These are phyloP conservation scores for Drosophila busckii DNA, from an alignment of 1,140 invertebrate genomes.

Conservation along the genomic window DNA sequence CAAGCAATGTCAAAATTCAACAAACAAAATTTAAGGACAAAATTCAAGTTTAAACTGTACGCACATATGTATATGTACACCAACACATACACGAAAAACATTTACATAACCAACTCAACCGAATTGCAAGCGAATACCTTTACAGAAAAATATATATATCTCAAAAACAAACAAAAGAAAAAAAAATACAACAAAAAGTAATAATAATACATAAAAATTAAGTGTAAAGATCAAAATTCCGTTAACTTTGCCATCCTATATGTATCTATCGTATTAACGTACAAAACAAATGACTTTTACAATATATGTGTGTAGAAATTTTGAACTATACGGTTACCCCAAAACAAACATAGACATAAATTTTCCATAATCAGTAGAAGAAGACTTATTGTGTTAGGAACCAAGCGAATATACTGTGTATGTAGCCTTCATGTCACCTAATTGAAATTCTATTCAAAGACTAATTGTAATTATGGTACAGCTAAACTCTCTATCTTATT, in stretches of 20 bases:
- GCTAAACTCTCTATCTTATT: slow-evolving; percentile 46
- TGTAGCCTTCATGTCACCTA: slow-evolving; percentile 22
- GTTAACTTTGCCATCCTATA: slow-evolving; percentile 42
- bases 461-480: slow-evolving; percentile 61
- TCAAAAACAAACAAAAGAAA: slow-evolving; percentile 15
- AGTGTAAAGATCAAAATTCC: slow-evolving; percentile 21
- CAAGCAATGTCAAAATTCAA: slow-evolving; percentile 34
- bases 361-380: slow-evolving; percentile 60
- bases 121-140: slow-evolving; percentile 68
- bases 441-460: slow-evolving; percentile 58
- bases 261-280: slow-evolving; percentile 51
- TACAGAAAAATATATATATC: slow-evolving; percentile 32
- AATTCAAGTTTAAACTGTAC: slow-evolving; percentile 24
- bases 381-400: slow-evolving; percentile 62
- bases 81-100: slow-evolving; percentile 18
- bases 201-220: slow-evolving; percentile 25
- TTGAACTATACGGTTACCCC: slow-evolving; percentile 28
- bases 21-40: slow-evolving; percentile 15
- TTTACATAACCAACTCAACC: slow-evolving; percentile 41
- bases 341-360: slow-evolving; percentile 36
- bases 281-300: slow-evolving; percentile 65
- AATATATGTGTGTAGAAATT: slow-evolving; percentile 33
- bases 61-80: slow-evolving; percentile 15
- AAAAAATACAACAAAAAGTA: slow-evolving; percentile 25
- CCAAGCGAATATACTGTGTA: slow-evolving; percentile 26